These are phyloP conservation scores for Lycophotia porphyrea DNA, from an alignment of 2,888 invertebrate species.

Conservation along the genomic window DNA sequence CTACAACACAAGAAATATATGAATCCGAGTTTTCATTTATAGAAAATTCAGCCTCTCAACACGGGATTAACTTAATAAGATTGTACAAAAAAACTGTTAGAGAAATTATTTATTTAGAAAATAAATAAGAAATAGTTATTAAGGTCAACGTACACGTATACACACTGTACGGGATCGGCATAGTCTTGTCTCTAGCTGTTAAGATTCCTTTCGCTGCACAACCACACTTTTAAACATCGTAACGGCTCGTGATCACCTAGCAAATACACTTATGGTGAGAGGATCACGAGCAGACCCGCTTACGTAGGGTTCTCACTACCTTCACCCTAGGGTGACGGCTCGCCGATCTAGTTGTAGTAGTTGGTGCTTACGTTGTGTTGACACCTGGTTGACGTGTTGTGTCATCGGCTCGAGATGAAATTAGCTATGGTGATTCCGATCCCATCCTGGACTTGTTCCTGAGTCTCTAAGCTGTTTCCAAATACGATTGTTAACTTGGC, in stretches of 20 bases:
- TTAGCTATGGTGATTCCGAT: not conserved
- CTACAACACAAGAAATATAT: not conserved
- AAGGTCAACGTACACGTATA: not conserved
- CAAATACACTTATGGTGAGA: not conserved
- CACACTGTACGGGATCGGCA: too few species aligned
- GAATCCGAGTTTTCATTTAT: not conserved
- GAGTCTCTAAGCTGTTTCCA: not conserved
- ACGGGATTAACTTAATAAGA: conserved; percentile 1
- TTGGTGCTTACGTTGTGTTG: not conserved
- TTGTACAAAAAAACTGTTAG: not conserved
- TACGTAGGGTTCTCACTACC: not conserved
- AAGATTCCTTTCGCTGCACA: not conserved
- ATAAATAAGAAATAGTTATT: not conserved
- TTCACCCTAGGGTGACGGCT: not conserved
- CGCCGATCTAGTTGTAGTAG: not conserved
- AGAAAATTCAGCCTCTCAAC: not conserved
- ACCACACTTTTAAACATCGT: not conserved
- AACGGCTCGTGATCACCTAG: not conserved
- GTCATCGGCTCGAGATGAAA: not conserved
- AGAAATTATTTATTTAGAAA: not conserved
- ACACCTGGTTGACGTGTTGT: not conserved
- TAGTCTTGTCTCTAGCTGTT: not conserved
- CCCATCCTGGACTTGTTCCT: not conserved
- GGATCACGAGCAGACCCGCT: not conserved
- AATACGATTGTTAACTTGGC: conserved; percentile 6